phyloP scores from a whole-genome alignment of 2,888 invertebrate species.

The Caenorhabditis sp. region DNA sequence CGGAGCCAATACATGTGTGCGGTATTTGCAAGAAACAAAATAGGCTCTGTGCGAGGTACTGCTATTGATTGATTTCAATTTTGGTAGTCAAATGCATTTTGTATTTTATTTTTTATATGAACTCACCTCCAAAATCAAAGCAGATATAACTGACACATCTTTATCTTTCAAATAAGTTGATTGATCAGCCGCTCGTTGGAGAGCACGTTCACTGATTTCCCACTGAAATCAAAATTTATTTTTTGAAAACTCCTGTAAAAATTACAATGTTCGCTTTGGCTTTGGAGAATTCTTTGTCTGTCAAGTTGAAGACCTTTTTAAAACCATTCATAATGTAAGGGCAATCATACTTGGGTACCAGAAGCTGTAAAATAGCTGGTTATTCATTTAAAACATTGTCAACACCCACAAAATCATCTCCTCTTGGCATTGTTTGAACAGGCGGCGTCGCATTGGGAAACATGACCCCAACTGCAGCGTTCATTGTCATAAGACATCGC shows the following conservation, averaged over 20 bases:
- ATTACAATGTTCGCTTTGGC: constrained; percentile 17
- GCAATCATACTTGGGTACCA: constrained; percentile 25
- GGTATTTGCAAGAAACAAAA: too few relatives aligned
- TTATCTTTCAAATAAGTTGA: constrained; percentile 9
- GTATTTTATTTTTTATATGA: too few relatives aligned
- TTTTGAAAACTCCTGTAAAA: background rate
- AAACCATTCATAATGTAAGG: constrained; percentile 8
- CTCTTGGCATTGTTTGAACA: constrained; percentile 16
- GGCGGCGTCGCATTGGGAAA: constrained; percentile 31
- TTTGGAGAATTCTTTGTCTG: constrained; percentile 2
- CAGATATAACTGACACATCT: constrained; percentile 8
- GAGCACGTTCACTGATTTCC: constrained; percentile 26
- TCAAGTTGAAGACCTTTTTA: constrained; percentile 16
- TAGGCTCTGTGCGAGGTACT: too few relatives aligned
- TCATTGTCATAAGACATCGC: constrained; percentile 43
- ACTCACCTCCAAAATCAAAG: constrained; percentile 23
- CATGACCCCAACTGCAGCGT: constrained; percentile 22
- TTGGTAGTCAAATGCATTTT: too few relatives aligned
- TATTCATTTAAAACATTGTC: background rate
- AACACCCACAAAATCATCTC: constrained; percentile 24
- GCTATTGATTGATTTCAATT: too few relatives aligned
- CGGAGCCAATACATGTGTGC: too few relatives aligned
- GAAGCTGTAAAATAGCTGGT: constrained; percentile 23
- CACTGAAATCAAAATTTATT: constrained; percentile 18
- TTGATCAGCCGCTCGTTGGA: constrained; percentile 11